These are phyloP conservation scores for Ochotona princeps DNA, from an alignment of 2,113 vertebrate species.

Conservation along the genomic window DNA sequence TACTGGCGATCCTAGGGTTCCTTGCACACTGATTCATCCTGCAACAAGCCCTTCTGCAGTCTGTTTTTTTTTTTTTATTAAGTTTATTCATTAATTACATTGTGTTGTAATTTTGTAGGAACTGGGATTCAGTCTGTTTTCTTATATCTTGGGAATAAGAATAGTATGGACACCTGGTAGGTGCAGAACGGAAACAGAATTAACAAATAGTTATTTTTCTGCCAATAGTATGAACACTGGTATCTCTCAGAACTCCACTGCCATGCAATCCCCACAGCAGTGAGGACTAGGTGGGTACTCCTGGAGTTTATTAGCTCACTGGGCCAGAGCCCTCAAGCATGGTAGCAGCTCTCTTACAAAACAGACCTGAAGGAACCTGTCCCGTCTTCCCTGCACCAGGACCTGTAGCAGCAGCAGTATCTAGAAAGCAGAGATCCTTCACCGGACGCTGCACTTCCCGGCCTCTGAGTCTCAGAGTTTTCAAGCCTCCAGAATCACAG, in stretches of 20 bases:
- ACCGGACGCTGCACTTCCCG: background rate
- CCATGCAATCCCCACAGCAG: background rate
- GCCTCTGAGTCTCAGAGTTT: background rate
- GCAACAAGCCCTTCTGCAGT: background rate
- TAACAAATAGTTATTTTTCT: background rate
- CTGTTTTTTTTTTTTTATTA: too few relatives aligned
- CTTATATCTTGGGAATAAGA: background rate
- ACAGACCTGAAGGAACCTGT: background rate
- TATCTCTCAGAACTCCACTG: background rate
- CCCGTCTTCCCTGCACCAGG: too few relatives aligned
- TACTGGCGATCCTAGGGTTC: background rate
- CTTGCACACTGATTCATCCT: background rate
- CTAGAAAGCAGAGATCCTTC: rapidly evolving
- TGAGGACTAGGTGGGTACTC: background rate
- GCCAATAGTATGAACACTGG: background rate
- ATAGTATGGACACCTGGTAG: background rate
- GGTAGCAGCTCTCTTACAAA: too few relatives aligned
- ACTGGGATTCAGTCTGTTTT: background rate
- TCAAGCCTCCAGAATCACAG: background rate
- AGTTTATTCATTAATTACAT: too few relatives aligned
- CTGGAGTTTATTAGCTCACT: too few relatives aligned
- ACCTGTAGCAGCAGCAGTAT: background rate
- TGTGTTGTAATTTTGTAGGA: too few relatives aligned
- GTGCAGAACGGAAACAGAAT: background rate
- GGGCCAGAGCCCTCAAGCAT: too few relatives aligned